Evolutionary conservation across 2,113 vertebrate genomes (phyloP).

Genomic region (Orientallactaga bullata): DNA sequence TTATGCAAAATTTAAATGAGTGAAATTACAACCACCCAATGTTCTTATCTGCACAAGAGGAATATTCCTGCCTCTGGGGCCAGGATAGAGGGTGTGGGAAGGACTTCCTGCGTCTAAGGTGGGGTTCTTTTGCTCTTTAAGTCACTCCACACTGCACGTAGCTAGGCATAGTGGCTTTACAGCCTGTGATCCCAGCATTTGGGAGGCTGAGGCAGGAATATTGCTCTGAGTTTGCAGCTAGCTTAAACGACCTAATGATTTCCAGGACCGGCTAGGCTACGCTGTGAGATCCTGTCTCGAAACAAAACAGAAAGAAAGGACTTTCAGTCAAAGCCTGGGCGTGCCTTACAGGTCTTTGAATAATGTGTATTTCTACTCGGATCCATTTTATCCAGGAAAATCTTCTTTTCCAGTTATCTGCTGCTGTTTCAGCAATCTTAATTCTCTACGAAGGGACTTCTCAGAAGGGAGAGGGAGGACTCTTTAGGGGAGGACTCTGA

Average conservation of each 20-base stretch:
- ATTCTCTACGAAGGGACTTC: no score
- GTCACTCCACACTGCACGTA: not conserved
- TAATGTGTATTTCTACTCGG: not conserved
- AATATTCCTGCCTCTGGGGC: not conserved
- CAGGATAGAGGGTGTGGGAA: not conserved
- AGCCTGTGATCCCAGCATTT: not conserved
- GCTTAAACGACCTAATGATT: not conserved
- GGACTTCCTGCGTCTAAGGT: not conserved
- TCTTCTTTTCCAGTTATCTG: not conserved
- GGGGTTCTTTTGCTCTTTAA: not conserved
- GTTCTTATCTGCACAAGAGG: not conserved
- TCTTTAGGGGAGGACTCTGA: no score
- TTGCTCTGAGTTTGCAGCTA: not conserved
- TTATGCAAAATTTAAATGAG: constrained; percentile 33
- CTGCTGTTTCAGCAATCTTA: not conserved
- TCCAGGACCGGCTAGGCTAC: no score
- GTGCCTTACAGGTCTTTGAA: not conserved
- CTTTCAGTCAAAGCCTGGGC: not conserved
- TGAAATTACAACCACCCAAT: not conserved
- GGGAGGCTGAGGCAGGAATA: not conserved
- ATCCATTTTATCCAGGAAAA: not conserved
- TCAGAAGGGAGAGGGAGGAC: no score
- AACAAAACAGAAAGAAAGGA: no score
- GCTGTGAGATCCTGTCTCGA: no score
- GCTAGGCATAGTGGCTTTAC: not conserved